Conservation (phyloP, 2,113 vertebrate species). For the human (Homo sapiens) region GRCh38 chr17:8906501-8907000, state of each 20-base stretch:
- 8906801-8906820: neutral
- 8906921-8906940: neutral
- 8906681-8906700: too few species aligned
- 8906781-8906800: too few species aligned
- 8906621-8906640: too few species aligned
- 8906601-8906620: too few species aligned
- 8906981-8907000: neutral
- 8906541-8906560: neutral
- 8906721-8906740: too few species aligned
- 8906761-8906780: too few species aligned
- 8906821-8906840: neutral
- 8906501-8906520: neutral
- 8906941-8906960: neutral
- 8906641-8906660: too few species aligned
- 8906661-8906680: too few species aligned
- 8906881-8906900: neutral
- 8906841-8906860: neutral
- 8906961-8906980: neutral
- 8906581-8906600: constrained; percentile 2
- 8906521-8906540: neutral
- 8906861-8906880: neutral
- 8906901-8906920: neutral
- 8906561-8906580: neutral
- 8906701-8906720: too few species aligned
- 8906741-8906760: too few species aligned